phyloP scores from a whole-genome alignment of 2,113 vertebrate genomes.

The Crypturellus undulatus region DNA sequence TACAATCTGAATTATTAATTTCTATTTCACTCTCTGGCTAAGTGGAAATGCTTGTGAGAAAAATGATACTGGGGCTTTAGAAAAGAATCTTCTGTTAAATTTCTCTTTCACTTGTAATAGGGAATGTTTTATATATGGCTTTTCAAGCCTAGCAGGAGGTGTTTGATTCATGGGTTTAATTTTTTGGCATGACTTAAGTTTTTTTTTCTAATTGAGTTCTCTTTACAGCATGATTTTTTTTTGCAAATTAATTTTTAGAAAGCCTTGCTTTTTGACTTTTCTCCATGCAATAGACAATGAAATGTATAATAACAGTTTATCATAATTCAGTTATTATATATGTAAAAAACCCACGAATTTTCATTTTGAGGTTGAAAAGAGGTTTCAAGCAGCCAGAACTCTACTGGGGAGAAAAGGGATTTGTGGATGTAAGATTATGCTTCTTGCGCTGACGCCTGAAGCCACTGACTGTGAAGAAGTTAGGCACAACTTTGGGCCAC shows the following conservation, averaged over 20 bases:
- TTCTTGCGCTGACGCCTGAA: not conserved
- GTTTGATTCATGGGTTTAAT: not conserved
- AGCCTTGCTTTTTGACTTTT: not conserved
- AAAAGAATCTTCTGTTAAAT: not conserved
- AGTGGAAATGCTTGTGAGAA: not conserved
- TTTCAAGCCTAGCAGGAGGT: not conserved
- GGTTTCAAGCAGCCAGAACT: not conserved
- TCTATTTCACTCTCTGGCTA: not conserved
- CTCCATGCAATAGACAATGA: not conserved
- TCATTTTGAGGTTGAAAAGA: not conserved
- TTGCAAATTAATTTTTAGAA: not conserved
- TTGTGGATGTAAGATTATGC: not conserved
- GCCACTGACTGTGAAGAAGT: not conserved
- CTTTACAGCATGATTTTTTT: not conserved
- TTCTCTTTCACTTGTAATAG: not conserved
- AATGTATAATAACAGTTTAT: not conserved
- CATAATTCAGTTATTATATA: not conserved
- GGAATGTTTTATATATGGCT: not conserved
- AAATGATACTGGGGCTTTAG: not conserved
- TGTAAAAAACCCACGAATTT: not conserved
- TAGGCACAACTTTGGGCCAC: not conserved
- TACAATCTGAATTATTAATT: not conserved
- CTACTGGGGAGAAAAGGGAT: not conserved
- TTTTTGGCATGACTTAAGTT: not conserved
- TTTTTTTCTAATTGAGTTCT: not conserved